A percentile compares a stretch with the other conserved stretches of the same genome.
Evolutionary conservation across 1,140 invertebrate genomes (phyloP).

Genomic region (Drosophila navojoa): DNA sequence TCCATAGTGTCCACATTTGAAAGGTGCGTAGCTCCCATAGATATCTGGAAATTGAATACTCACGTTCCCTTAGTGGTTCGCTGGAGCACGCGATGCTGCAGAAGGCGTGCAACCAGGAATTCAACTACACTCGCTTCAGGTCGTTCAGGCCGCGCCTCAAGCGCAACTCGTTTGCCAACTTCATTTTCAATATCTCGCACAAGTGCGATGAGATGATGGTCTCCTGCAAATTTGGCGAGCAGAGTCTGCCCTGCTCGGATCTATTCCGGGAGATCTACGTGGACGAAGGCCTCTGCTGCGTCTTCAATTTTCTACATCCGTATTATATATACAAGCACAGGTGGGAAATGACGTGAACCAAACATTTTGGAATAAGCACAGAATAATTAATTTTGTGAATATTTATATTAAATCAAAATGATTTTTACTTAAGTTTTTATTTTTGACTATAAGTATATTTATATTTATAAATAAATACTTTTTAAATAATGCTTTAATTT

Average conservation of each 20-base stretch:
- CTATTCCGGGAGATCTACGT: constrained; percentile 91
- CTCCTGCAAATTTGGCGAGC: constrained; percentile 47
- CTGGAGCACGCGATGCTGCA: constrained; percentile 66
- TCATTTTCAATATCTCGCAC: constrained; percentile 53
- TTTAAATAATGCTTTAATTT: background rate
- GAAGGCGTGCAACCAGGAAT: constrained; percentile 62
- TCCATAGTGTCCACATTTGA: constrained; percentile 73
- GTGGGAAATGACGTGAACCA: constrained; percentile 14
- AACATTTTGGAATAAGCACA: too few relatives aligned
- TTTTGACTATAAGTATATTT: background rate
- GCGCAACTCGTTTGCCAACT: constrained; percentile 58
- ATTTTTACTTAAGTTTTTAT: background rate
- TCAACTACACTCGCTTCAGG: constrained; percentile 47
- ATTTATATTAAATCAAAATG: background rate
- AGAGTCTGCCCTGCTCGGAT: constrained; percentile 86
- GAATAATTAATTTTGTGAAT: background rate
- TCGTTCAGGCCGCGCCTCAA: constrained; percentile 27
- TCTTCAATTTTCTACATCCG: constrained; percentile 90
- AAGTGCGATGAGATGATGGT: constrained; percentile 68
- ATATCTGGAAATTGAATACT: background rate
- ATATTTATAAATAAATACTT: background rate
- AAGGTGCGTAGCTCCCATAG: constrained; percentile 30
- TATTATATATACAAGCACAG: constrained; percentile 86
- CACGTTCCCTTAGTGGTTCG: constrained; percentile 35
- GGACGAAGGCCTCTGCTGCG: constrained; percentile 92